Conservation (phyloP, 2,888 invertebrate genomes). For the Reticulitermes lucifugus region DNA sequence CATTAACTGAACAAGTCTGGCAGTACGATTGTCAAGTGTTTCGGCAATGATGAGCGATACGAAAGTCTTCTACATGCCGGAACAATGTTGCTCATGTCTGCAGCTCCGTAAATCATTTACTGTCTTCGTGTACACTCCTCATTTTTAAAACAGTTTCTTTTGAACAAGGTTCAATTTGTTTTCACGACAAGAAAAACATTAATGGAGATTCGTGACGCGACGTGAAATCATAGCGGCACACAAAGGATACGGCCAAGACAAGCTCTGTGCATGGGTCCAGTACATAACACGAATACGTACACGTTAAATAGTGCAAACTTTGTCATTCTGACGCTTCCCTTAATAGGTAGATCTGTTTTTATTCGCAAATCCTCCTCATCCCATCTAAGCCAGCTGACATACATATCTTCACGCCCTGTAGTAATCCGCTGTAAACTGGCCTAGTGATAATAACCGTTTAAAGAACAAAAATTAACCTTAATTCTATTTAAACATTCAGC, state of each 20-base stretch:
- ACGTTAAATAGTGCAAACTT: slow-evolving; percentile 17
- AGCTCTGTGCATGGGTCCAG: neutral
- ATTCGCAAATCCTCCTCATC: too few relatives aligned
- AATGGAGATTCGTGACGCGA: slow-evolving; percentile 18
- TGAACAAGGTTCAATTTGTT: neutral
- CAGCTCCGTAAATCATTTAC: neutral
- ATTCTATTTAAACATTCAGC: too few relatives aligned
- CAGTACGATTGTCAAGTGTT: neutral
- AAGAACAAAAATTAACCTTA: too few relatives aligned
- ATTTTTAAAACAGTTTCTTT: neutral
- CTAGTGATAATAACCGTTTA: too few relatives aligned
- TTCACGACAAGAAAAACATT: slow-evolving; percentile 21
- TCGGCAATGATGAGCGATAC: neutral
- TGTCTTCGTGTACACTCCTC: neutral
- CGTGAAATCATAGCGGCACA: neutral
- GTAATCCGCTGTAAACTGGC: too few relatives aligned
- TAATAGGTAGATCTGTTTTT: neutral
- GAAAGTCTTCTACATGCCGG: neutral
- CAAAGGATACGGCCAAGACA: neutral
- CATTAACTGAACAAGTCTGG: neutral
- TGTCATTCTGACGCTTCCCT: slow-evolving; percentile 18
- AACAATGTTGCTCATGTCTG: neutral
- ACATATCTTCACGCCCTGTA: too few relatives aligned
- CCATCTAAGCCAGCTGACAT: too few relatives aligned
- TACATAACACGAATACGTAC: slow-evolving; percentile 5